Evolutionary conservation across 2,888 invertebrate genomes (phyloP).

Genomic region (Pherbina coryleti): DNA sequence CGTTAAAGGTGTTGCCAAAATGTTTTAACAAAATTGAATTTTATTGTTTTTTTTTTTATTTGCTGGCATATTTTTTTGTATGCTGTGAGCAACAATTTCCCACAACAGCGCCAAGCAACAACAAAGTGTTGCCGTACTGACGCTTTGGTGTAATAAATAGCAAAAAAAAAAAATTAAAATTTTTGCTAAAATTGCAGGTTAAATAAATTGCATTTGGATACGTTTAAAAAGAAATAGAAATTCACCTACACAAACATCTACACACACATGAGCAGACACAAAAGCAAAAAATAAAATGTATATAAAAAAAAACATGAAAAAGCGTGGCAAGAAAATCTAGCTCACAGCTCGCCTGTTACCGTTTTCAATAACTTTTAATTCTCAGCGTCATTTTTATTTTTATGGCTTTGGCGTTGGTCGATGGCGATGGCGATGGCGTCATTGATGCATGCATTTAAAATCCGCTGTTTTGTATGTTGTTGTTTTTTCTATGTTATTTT

Average conservation of each 20-base stretch:
- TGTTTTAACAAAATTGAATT: slow-evolving; percentile 4
- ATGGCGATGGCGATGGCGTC: slow-evolving; percentile 14
- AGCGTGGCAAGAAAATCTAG: background rate
- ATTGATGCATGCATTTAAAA: background rate
- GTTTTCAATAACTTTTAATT: slow-evolving; percentile 33
- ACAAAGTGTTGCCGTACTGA: slow-evolving; percentile 9
- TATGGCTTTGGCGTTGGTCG: background rate
- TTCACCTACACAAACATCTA: background rate
- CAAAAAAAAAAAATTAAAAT: background rate
- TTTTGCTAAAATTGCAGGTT: background rate
- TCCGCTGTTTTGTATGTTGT: background rate
- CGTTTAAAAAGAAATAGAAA: slow-evolving; percentile 17
- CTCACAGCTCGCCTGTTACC: background rate
- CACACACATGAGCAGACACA: background rate
- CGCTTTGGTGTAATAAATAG: background rate
- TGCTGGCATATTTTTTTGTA: background rate
- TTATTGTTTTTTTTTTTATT: background rate
- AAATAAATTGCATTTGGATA: slow-evolving; percentile 23
- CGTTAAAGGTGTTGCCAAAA: background rate
- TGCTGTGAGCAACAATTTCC: slow-evolving; percentile 8
- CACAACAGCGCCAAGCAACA: background rate
- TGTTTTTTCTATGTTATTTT: background rate
- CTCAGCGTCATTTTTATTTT: slow-evolving; percentile 18
- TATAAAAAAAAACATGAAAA: background rate
- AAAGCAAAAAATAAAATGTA: background rate